A percentile compares a stretch with the other conserved stretches of the same genome.
Conservation (phyloP, 1,140 invertebrate species). For the Drosophila sechellia region DNA sequence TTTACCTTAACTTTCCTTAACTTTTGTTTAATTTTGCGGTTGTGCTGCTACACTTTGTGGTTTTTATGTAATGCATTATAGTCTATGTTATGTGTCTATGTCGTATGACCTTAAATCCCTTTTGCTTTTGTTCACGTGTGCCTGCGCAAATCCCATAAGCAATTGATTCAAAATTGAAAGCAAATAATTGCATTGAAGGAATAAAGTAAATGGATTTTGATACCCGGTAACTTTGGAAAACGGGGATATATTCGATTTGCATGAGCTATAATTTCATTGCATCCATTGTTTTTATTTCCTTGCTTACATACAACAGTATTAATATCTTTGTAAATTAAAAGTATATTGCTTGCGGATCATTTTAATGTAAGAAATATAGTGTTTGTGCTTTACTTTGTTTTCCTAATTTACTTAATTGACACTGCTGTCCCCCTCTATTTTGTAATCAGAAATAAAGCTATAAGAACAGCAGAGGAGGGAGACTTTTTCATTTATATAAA, state of each 20-base stretch:
- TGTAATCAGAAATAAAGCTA: neutral
- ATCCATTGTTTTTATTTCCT: too few species aligned
- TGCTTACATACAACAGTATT: neutral
- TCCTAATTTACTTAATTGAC: constrained; percentile 9
- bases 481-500: neutral
- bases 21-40: constrained; percentile 5
- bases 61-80: neutral
- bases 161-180: constrained; percentile 7
- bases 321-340: neutral
- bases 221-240: neutral
- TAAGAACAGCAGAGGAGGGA: neutral
- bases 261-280: too few species aligned
- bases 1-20: constrained; percentile 5
- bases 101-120: neutral
- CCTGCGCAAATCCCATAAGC: constrained; percentile 4
- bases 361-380: neutral
- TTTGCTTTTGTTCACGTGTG: too few species aligned
- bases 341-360: too few species aligned
- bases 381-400: constrained; percentile 2
- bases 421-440: neutral
- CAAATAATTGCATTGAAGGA: neutral
- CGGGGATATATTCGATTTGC: too few species aligned
- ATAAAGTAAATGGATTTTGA: neutral
- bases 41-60: constrained; percentile 1
- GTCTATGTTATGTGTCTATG: neutral